phyloP scores from a whole-genome alignment of 2,888 invertebrate species.

The Onchidella celtica region DNA sequence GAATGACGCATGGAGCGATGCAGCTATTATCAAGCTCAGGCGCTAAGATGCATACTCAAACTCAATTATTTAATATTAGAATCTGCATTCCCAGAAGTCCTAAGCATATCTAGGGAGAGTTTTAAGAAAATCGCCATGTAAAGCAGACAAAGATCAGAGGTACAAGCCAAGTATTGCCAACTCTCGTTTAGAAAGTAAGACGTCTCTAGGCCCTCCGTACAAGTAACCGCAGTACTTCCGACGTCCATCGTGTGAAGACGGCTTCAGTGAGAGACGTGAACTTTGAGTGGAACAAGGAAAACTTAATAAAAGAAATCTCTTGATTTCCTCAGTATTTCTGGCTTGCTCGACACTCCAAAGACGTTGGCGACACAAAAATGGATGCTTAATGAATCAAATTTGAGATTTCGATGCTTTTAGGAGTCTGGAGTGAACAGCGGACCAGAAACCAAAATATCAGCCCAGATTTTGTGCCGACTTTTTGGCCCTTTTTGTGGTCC shows the following conservation, averaged over 20 bases:
- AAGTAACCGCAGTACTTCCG: too few species aligned
- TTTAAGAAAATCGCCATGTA: too few species aligned
- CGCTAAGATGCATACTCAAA: too few species aligned
- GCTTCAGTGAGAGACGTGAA: neutral
- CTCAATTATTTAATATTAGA: too few species aligned
- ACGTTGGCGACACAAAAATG: slow-evolving; percentile 30
- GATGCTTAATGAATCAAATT: slow-evolving; percentile 44
- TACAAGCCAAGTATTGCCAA: too few species aligned
- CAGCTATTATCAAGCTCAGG: too few species aligned
- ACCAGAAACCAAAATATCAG: slow-evolving; percentile 36
- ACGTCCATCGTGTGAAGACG: slow-evolving; percentile 1
- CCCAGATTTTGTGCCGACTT: slow-evolving; percentile 23
- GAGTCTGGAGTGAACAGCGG: slow-evolving; percentile 16
- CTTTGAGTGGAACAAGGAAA: neutral
- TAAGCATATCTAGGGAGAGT: too few species aligned
- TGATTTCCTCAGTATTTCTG: slow-evolving; percentile 33
- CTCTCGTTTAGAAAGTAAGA: too few species aligned
- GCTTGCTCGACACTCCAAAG: slow-evolving; percentile 28
- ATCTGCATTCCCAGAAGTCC: too few species aligned
- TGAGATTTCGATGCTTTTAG: slow-evolving; percentile 45
- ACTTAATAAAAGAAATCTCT: slow-evolving; percentile 36
- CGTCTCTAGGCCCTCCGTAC: too few species aligned
- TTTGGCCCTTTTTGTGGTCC: slow-evolving; percentile 37
- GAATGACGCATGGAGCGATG: too few species aligned
- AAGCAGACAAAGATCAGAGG: too few species aligned